Evolutionary conservation across 2,888 invertebrate genomes (phyloP).

Genomic region (Clanis bilineata): DNA sequence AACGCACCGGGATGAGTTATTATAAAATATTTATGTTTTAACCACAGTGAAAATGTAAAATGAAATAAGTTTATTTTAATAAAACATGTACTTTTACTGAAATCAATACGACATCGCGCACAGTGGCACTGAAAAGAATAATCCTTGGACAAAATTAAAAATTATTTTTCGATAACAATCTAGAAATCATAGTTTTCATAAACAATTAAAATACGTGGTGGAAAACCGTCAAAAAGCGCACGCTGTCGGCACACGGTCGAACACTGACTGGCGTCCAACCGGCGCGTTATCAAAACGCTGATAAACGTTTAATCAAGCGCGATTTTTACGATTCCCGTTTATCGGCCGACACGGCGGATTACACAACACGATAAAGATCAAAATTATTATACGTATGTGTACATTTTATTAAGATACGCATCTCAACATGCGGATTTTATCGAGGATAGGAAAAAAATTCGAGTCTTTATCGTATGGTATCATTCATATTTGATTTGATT

Average conservation of each 20-base stretch:
- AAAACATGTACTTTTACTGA: not conserved
- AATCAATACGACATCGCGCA: too few species aligned
- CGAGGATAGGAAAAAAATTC: not conserved
- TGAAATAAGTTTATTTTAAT: too few species aligned
- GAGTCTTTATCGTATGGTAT: not conserved
- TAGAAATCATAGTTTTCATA: not conserved
- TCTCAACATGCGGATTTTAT: slow-evolving; percentile 6
- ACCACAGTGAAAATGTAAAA: too few species aligned
- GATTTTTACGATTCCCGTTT: slow-evolving; percentile 75
- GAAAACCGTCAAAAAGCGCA: not conserved
- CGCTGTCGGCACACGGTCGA: slow-evolving; percentile 8
- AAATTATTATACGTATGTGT: slow-evolving; percentile 52
- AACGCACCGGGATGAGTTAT: not conserved
- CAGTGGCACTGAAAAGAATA: not conserved
- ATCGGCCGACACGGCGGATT: slow-evolving; percentile 78
- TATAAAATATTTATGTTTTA: too few species aligned
- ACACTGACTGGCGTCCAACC: slow-evolving; percentile 39
- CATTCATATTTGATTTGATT: not conserved
- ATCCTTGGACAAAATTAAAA: not conserved
- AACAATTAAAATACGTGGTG: not conserved
- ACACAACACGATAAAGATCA: slow-evolving; percentile 72
- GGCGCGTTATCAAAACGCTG: slow-evolving; percentile 38
- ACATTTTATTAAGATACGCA: slow-evolving; percentile 10
- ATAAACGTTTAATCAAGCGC: slow-evolving; percentile 66
- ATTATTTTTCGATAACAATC: not conserved